Base-by-base conservation (phyloP, 2,888 invertebrate genomes). In the Cylindroiulus punctatus region DNA sequence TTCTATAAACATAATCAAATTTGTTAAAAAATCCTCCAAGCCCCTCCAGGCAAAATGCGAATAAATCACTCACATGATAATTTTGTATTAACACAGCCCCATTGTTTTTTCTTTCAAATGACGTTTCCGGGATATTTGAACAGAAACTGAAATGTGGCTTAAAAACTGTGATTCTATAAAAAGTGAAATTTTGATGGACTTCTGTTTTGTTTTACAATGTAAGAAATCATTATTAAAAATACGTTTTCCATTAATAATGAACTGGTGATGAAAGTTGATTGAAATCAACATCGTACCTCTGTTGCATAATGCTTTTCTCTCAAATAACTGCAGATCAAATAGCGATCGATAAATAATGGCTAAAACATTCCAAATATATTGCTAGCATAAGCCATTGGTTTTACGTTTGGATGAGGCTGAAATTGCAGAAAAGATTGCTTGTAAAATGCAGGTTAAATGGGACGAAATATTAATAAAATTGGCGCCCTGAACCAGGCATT, bases 381-480 rank as follows among this genome's bases (percentile, higher is more conserved):
- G 91, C 95, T 96, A 89, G 98, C 98, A 92, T 98, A 98, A 88
- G 96, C 96, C 98, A 98, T 98, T 88, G 98, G 98, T 92, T 96
- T 97, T 88, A 98, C 96, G 91, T 98, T 95, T 26, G 98, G 98
- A 93, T 99, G 98, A 90, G 97, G 95, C 97, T 97, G 93, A 88
- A 95, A 95, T 14, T 30, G 81, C 36, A 85, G 4, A 22, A 36
- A 52, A 65, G 19, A 10, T 47, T 47, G 4, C 17, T 10, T 47
- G 17, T 12, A 17, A 47, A 47, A 17, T 47, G 14, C 47, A 47
- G 19, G 4, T 12, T 1, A 47, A 19, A 47, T 7, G 47, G 17
- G 47, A 19, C 47, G 17, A 47, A 17, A 47, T 47, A 17, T 47
- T 47, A 17, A 47, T 17, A 47, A 17, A 40, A 40, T 40, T 4